Percentiles rank a stretch among this genome's conserved stretches.
phyloP scores from a whole-genome alignment of 2,113 vertebrate species.

The Morone saxatilis region DNA sequence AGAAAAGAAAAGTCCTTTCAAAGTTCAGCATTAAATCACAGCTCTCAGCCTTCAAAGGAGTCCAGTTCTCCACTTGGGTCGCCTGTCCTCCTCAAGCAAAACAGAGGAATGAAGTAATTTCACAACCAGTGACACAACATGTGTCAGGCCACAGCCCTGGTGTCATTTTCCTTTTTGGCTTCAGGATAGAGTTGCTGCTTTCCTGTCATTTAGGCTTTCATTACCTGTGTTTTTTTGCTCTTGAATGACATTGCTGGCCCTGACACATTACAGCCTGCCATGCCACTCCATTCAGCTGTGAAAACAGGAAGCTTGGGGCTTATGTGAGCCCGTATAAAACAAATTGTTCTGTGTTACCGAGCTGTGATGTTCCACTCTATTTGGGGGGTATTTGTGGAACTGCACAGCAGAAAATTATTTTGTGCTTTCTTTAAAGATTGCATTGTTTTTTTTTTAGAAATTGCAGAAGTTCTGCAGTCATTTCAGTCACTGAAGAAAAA shows the following conservation, averaged over 20 bases:
- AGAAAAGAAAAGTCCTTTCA: slow-evolving; percentile 43
- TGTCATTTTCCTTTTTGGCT: slow-evolving; percentile 45
- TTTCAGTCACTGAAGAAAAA: slow-evolving; percentile 5
- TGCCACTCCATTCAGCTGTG: slow-evolving; percentile 26
- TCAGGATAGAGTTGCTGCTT: slow-evolving; percentile 11
- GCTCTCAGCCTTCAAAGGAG: slow-evolving; percentile 58
- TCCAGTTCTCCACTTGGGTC: slow-evolving; percentile 24
- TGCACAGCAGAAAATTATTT: slow-evolving; percentile 9
- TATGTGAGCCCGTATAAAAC: slow-evolving; percentile 8
- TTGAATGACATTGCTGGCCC: slow-evolving; percentile 34
- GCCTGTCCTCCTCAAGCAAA: slow-evolving; percentile 42
- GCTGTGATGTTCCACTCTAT: slow-evolving; percentile 6
- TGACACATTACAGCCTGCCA: slow-evolving; percentile 27
- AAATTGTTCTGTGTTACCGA: slow-evolving; percentile 27
- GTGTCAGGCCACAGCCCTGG: slow-evolving; percentile 32
- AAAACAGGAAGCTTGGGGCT: slow-evolving; percentile 29
- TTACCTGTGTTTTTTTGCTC: slow-evolving; percentile 35
- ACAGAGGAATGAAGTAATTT: slow-evolving; percentile 53
- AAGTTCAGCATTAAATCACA: slow-evolving; percentile 66
- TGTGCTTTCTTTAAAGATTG: neutral
- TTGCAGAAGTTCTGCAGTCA: neutral
- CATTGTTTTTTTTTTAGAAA: neutral
- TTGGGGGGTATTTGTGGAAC: slow-evolving; percentile 17
- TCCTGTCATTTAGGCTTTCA: slow-evolving; percentile 51
- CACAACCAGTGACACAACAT: slow-evolving; percentile 45